A percentile compares a stretch with the other conserved stretches of the same genome.
Evolutionary conservation across 2,797 vertebrate genomes (phyloP).

Genomic region (Sebastes miniatus): DNA sequence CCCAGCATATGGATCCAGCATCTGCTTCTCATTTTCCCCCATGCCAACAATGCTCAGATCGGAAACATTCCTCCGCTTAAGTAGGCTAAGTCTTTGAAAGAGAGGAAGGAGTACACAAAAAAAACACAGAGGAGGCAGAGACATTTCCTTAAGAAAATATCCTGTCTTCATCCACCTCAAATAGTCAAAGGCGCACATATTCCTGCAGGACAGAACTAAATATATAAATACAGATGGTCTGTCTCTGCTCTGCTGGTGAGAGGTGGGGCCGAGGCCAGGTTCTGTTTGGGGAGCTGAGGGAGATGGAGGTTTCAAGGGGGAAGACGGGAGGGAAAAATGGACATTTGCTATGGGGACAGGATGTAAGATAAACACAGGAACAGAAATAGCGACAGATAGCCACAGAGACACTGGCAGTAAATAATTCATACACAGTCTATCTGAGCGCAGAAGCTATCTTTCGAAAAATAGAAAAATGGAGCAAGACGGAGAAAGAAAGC

Average conservation of each 20-base stretch:
- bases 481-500: constrained; percentile 2
- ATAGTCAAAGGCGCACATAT: constrained; percentile 29
- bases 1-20: constrained; percentile 68
- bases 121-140: constrained; percentile 35
- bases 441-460: constrained; percentile 22
- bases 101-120: constrained; percentile 52
- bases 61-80: constrained; percentile 73
- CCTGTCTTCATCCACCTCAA: constrained; percentile 41
- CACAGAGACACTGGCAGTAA: constrained; percentile 35
- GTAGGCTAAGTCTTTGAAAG: constrained; percentile 55
- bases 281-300: constrained; percentile 28
- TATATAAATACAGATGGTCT: constrained; percentile 48
- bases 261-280: constrained; percentile 18
- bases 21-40: constrained; percentile 78
- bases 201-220: constrained; percentile 22
- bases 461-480: constrained; percentile 38
- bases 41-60: constrained; percentile 66
- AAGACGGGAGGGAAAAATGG: constrained; percentile 10
- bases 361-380: constrained; percentile 49
- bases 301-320: constrained; percentile 25
- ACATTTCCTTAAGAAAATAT: constrained; percentile 45
- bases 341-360: constrained; percentile 40
- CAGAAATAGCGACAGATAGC: constrained; percentile 45
- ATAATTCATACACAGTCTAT: constrained; percentile 54
- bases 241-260: constrained; percentile 19